Evolutionary conservation across 1,140 invertebrate genomes (phyloP).

Genomic region (Mya arenaria): DNA sequence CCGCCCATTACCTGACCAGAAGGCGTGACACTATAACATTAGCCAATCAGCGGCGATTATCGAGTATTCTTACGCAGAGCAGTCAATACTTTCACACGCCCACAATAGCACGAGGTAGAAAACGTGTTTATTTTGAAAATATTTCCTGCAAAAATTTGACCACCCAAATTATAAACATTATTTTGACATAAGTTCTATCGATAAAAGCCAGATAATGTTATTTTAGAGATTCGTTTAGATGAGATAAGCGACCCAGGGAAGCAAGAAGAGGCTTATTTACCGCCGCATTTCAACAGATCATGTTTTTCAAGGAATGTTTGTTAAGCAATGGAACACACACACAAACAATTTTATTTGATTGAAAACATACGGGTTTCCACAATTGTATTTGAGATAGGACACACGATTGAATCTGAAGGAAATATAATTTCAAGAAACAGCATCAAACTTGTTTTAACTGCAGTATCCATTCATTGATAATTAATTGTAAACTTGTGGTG

Average conservation of each 20-base stretch:
- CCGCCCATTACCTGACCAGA: constrained; percentile 60
- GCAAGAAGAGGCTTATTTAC: constrained; percentile 21
- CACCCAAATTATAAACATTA: constrained; percentile 75
- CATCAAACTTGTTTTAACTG: too few species aligned
- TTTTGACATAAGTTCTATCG: constrained; percentile 47
- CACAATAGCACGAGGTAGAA: constrained; percentile 67
- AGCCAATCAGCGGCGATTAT: constrained; percentile 61
- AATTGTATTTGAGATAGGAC: too few species aligned
- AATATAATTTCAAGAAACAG: too few species aligned
- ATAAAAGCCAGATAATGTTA: constrained; percentile 47
- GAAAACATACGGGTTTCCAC: constrained; percentile 42
- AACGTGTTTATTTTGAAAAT: constrained; percentile 74
- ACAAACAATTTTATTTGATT: constrained; percentile 40
- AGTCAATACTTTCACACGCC: constrained; percentile 62
- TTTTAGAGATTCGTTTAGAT: constrained; percentile 32
- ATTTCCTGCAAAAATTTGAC: constrained; percentile 72
- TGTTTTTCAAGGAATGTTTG: constrained; percentile 31
- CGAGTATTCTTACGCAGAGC: constrained; percentile 65
- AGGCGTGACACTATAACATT: background rate
- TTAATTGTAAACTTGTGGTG: too few species aligned
- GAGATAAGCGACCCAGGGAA: constrained; percentile 40
- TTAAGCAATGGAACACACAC: constrained; percentile 31
- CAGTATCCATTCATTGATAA: too few species aligned
- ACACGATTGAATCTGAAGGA: too few species aligned
- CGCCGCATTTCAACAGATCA: constrained; percentile 46